These are phyloP conservation scores for Lytechinus pictus DNA, from an alignment of 35 echinoderm and acorn worm genomes.

Conservation along the genomic window DNA sequence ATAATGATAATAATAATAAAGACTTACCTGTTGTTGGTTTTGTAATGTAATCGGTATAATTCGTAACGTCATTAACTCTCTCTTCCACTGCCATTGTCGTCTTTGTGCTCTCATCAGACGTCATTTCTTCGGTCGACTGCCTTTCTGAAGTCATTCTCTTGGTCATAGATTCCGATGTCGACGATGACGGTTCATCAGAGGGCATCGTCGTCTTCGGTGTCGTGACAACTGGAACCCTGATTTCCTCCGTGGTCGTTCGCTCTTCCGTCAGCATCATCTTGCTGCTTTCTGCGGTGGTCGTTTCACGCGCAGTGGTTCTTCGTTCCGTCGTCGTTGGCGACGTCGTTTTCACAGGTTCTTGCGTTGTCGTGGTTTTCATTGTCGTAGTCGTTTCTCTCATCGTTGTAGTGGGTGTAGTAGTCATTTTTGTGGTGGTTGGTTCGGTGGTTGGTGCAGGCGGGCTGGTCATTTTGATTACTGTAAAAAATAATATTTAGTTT, in stretches of 20 bases:
- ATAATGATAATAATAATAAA: too few relatives aligned
- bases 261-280: constrained; percentile 22
- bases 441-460: neutral
- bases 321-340: neutral
- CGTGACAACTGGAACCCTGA: neutral
- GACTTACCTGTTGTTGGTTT: neutral
- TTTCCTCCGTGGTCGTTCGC: neutral
- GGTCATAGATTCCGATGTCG: neutral
- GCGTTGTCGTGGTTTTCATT: neutral
- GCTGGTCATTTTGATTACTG: neutral
- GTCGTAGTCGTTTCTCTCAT: neutral
- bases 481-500: neutral
- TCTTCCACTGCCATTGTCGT: neutral
- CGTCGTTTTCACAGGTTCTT: neutral
- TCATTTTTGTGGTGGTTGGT: neutral
- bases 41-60: neutral
- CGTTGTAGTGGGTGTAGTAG: neutral
- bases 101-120: neutral
- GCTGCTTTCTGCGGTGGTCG: constrained; percentile 7
- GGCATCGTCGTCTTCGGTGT: neutral
- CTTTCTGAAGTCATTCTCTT: neutral
- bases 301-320: neutral
- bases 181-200: neutral
- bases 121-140: neutral
- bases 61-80: neutral